Conservation (phyloP, 2,888 invertebrate species). For the Polyploca ridens region DNA sequence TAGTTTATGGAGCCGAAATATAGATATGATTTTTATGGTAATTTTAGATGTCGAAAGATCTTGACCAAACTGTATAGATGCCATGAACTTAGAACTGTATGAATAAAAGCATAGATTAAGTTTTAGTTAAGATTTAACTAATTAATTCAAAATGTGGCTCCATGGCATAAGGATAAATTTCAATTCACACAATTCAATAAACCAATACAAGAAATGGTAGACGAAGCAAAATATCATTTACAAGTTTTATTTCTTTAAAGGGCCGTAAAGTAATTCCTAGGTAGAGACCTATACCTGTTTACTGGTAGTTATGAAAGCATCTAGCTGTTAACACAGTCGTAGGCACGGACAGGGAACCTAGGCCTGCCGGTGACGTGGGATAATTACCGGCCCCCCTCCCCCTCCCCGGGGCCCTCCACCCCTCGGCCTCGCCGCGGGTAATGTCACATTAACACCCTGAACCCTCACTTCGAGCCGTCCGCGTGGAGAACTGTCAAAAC, state of each 20-base stretch:
- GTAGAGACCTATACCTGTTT: neutral
- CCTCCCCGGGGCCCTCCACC: constrained; percentile 31
- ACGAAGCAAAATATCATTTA: neutral
- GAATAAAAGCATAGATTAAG: too few species aligned
- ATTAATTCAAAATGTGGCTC: too few species aligned
- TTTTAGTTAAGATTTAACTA: too few species aligned
- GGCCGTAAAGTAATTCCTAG: neutral
- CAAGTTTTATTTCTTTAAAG: neutral
- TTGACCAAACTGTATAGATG: too few species aligned
- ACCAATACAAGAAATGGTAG: neutral
- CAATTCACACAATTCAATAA: too few species aligned
- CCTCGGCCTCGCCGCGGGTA: constrained; percentile 53
- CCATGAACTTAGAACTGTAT: too few species aligned
- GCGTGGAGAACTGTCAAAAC: constrained; percentile 77
- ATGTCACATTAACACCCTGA: constrained; percentile 82
- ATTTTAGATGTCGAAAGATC: too few species aligned
- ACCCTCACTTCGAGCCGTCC: constrained; percentile 63
- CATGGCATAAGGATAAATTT: too few species aligned
- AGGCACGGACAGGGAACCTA: constrained; percentile 72
- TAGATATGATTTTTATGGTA: too few species aligned
- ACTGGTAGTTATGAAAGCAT: constrained; percentile 47
- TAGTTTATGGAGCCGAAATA: too few species aligned
- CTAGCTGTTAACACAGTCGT: constrained; percentile 58
- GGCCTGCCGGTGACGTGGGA: constrained; percentile 80
- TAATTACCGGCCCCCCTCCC: constrained; percentile 72